phyloP scores from a whole-genome alignment of 2,888 invertebrate species.

The Eupithecia dodoneata region DNA sequence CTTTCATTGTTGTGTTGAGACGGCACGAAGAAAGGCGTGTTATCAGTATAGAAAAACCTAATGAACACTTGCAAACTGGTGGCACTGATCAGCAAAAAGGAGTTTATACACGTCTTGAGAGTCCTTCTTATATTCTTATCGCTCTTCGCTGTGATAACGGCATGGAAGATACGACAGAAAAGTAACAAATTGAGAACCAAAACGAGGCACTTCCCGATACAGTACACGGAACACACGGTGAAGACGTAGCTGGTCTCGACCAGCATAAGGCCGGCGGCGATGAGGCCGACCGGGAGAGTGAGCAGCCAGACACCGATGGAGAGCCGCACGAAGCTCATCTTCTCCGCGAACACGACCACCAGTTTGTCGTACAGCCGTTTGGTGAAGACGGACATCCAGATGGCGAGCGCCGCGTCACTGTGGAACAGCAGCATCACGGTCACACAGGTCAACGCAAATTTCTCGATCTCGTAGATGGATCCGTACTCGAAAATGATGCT shows the following conservation, averaged over 20 bases:
- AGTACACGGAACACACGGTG: slow-evolving; percentile 26
- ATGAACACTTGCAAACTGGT: slow-evolving; percentile 26
- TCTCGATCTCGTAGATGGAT: slow-evolving; percentile 24
- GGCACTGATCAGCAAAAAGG: slow-evolving; percentile 24
- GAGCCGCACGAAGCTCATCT: slow-evolving; percentile 19
- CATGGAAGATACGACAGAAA: slow-evolving; percentile 25
- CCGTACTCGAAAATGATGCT: slow-evolving; percentile 26
- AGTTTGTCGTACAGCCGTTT: slow-evolving; percentile 25
- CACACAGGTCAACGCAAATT: slow-evolving; percentile 10
- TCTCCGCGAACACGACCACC: slow-evolving; percentile 20
- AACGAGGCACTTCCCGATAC: slow-evolving; percentile 22
- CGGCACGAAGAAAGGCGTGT: slow-evolving; percentile 20
- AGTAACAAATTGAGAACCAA: slow-evolving; percentile 18
- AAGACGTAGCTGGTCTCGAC: slow-evolving; percentile 12
- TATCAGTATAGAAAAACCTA: slow-evolving; percentile 24
- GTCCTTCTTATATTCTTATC: slow-evolving; percentile 15
- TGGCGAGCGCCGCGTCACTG: slow-evolving; percentile 23
- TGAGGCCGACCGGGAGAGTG: slow-evolving; percentile 17
- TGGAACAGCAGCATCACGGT: slow-evolving; percentile 21
- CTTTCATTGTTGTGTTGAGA: slow-evolving; percentile 18
- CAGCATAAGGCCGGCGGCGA: slow-evolving; percentile 1
- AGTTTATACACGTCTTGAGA: slow-evolving; percentile 23
- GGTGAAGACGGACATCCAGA: slow-evolving; percentile 31
- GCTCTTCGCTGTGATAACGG: slow-evolving; percentile 12
- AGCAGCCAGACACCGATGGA: slow-evolving; percentile 19